A percentile compares a stretch with the other conserved stretches of the same genome.
These are phyloP conservation scores for Drosophila ezoana DNA, from an alignment of 2,888 invertebrate species.

Conservation along the genomic window DNA sequence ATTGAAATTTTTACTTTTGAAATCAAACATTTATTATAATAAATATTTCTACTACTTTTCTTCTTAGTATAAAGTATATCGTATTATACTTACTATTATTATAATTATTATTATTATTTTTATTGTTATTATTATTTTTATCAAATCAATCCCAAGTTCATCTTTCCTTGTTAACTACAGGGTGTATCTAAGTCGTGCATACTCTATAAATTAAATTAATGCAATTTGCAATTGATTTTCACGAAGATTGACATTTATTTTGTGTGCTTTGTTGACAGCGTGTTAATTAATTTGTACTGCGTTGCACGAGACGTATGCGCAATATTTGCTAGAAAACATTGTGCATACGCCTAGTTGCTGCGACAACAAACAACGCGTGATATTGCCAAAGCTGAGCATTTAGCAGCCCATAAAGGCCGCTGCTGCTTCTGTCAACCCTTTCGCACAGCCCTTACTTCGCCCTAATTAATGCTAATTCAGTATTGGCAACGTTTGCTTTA, in stretches of 20 bases:
- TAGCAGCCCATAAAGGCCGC: slow-evolving; percentile 54
- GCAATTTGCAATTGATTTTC: slow-evolving; percentile 21
- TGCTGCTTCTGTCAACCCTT: slow-evolving; percentile 8
- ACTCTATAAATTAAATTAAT: slow-evolving; percentile 3
- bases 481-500: slow-evolving; percentile 31
- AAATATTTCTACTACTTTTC: too few species aligned
- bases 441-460: slow-evolving; percentile 31
- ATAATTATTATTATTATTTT: too few species aligned
- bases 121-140: too few species aligned
- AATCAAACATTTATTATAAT: too few species aligned
- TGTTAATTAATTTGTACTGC: slow-evolving; percentile 59
- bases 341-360: slow-evolving; percentile 55
- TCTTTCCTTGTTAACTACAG: background rate
- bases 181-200: background rate
- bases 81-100: too few species aligned
- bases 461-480: slow-evolving; percentile 61
- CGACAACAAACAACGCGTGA: slow-evolving; percentile 13
- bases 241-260: background rate
- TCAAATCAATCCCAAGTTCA: background rate
- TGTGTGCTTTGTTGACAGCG: slow-evolving; percentile 3
- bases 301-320: slow-evolving; percentile 71
- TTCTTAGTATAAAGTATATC: too few species aligned
- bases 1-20: too few species aligned
- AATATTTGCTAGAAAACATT: slow-evolving; percentile 43
- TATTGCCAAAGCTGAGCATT: slow-evolving; percentile 26